These are phyloP conservation scores for Punctoribates punctum DNA, from an alignment of 2,888 invertebrate species.

Conservation along the genomic window DNA sequence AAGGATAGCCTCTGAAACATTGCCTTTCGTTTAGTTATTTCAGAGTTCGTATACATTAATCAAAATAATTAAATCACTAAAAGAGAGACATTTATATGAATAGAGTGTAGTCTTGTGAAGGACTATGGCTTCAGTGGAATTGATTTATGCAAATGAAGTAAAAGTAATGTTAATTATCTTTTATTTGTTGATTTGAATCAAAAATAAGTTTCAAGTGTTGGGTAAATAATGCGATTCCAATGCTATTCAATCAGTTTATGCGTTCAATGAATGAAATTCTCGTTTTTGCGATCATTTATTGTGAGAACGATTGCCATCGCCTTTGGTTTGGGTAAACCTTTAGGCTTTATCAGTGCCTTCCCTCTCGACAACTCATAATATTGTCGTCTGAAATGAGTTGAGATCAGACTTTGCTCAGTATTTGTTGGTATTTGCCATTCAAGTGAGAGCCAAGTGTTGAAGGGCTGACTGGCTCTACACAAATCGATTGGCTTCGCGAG, in stretches of 20 bases:
- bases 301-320: conserved; percentile 27
- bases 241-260: background rate
- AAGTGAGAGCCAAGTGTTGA: conserved; percentile 2
- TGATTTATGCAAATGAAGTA: conserved; percentile 33
- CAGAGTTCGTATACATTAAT: conserved; percentile 25
- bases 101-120: background rate
- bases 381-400: conserved; percentile 29
- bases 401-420: background rate
- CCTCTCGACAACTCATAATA: conserved; percentile 20
- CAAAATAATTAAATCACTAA: conserved; percentile 26
- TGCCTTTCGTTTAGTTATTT: background rate
- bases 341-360: background rate
- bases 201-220: conserved; percentile 22
- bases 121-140: background rate
- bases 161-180: conserved; percentile 21
- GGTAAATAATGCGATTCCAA: background rate
- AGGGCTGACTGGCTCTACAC: background rate
- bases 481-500: conserved; percentile 33
- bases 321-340: background rate
- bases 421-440: conserved; percentile 5
- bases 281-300: conserved; percentile 26
- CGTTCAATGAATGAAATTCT: conserved; percentile 2
- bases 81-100: conserved; percentile 15
- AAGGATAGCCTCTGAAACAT: background rate
- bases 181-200: conserved; percentile 26